A percentile compares a stretch with the other conserved stretches of the same genome.
These are phyloP conservation scores for Drosophila quadrilineata DNA, from an alignment of 1,140 invertebrate species.

Conservation along the genomic window DNA sequence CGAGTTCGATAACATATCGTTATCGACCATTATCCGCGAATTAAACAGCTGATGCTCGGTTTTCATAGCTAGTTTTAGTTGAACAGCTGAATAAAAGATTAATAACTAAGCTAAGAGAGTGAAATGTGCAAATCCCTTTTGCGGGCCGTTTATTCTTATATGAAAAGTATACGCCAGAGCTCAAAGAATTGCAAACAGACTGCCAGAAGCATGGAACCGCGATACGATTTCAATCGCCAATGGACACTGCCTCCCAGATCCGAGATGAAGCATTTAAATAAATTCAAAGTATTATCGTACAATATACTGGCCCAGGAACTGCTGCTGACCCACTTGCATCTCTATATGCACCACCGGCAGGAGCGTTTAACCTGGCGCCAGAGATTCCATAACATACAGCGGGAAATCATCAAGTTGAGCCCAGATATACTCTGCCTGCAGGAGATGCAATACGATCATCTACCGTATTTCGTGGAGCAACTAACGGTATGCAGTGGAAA, in stretches of 20 bases:
- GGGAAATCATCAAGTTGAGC: slow-evolving; percentile 86
- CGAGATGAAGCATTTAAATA: background rate
- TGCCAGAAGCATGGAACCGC: slow-evolving; percentile 21
- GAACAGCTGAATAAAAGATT: background rate
- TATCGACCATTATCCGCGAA: slow-evolving; percentile 17
- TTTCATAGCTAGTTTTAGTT: slow-evolving; percentile 17
- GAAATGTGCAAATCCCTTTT: slow-evolving; percentile 48
- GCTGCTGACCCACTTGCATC: slow-evolving; percentile 87
- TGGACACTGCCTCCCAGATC: background rate
- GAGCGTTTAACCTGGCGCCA: slow-evolving; percentile 87
- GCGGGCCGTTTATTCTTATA: slow-evolving; percentile 6
- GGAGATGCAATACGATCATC: slow-evolving; percentile 90
- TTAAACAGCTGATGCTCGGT: slow-evolving; percentile 29
- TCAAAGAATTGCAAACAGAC: background rate
- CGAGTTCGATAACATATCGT: slow-evolving; percentile 27
- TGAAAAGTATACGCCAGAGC: slow-evolving; percentile 6
- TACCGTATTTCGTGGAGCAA: slow-evolving; percentile 72
- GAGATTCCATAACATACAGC: slow-evolving; percentile 85
- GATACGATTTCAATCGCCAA: slow-evolving; percentile 44
- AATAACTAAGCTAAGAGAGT: background rate
- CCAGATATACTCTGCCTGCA: slow-evolving; percentile 86
- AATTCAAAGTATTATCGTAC: slow-evolving; percentile 85
- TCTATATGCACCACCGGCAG: slow-evolving; percentile 87
- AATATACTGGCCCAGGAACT: slow-evolving; percentile 94
- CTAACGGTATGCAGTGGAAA: slow-evolving; percentile 33